Evolutionary conservation across 2,797 vertebrate species (phyloP), one percentile per base, ranked within the genome.

Genomic region (Crocidura indochinensis): DNA sequence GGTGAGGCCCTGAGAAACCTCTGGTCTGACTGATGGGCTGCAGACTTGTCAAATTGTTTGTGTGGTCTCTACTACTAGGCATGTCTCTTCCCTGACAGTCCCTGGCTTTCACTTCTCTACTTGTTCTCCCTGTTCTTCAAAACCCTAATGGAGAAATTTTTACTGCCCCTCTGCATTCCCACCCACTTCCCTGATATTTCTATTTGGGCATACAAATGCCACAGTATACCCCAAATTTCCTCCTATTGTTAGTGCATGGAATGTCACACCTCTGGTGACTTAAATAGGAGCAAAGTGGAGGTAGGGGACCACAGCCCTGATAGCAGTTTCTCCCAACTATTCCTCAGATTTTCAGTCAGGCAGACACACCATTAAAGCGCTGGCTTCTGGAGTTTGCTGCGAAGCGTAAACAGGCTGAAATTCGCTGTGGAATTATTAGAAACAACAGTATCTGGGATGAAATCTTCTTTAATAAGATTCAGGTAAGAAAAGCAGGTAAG

Each of bases 371-470:
- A 0, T 11, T 99, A 88, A 99, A 99, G 95, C 99, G 99, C 76
- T 99, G 99, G 99, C 95, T 99, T 51, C 98, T 99, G 94, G 99
- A 99, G 97, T 99, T 99, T 6, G 99, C 99, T 0, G 99, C 99
- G 0, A 98, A 97, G 85, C 98, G 99, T 97, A 99, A 99, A 98
- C 98, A 99, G 67, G 98, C 98, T 0, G 99, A 99, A 94, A 98
- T 99, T 68, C 98, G 97, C 94, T 98, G 98, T 0, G 99, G 99
- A 27, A 97, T 99, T 94, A 99, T 99, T 91, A 98, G 99, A 87
- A 99, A 98, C 0, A 98, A 99, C 96, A 99, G 99, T 76, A 81
- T 99, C 94, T 99, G 99, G 99, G 99, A 99, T 92, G 99, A 98
- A 86, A 98, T 99, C 89, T 99, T 99, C 97, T 99, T 99, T 95